Base-by-base conservation (phyloP, 2,113 vertebrate genomes). In the Dicerorhinus sumatrensis region DNA sequence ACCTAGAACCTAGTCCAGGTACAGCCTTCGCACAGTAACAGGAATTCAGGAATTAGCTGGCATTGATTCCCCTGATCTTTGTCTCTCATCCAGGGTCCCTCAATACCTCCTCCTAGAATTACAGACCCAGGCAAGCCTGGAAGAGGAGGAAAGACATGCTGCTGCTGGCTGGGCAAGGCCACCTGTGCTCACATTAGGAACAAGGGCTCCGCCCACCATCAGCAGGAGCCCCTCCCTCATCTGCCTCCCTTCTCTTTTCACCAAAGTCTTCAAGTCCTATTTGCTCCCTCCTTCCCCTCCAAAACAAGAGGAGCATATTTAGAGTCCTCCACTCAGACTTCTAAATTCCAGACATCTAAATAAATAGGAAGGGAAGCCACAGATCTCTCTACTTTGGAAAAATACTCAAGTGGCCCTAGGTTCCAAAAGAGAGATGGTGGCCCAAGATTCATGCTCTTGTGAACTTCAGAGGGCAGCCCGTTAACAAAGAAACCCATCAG, bases 271-370 rank as follows among this genome's bases (percentile, higher is more conserved):
- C 6, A 33, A 48, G 56, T 77, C 42, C 36, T 69, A 12, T 27
- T n/a, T 67, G 76, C 60, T 79, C 65, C 29, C 60, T 63, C 39
- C 39, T 86, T 80, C n/a, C 69, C 80, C 67, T 76, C 58, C 60
- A 80, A 72, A 67, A 75, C 29, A 56, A 73, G 25, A 89, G 65
- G 54, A 77, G 39, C 21, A 80, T 36, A 75, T 1, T 25, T 6
- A 56, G 29, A 95, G 60, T 56, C 33, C 62, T 76, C 21, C 33
- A 27, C 70, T 39, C 31, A 69, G 48, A 51, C 62, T 90, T 88
- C 58, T 80, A 56, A 88, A 62, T 54, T 79, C 56, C 83, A 75
- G 23, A 88, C 94, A 62, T 91, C 33, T 75, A 80, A 92, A 54
- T 33, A 80, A 85, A 76, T 1, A 70, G 46, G 27, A 65, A 81